These are phyloP conservation scores for Heptranchias perlo DNA, from an alignment of 2,113 vertebrate genomes.

Conservation along the genomic window DNA sequence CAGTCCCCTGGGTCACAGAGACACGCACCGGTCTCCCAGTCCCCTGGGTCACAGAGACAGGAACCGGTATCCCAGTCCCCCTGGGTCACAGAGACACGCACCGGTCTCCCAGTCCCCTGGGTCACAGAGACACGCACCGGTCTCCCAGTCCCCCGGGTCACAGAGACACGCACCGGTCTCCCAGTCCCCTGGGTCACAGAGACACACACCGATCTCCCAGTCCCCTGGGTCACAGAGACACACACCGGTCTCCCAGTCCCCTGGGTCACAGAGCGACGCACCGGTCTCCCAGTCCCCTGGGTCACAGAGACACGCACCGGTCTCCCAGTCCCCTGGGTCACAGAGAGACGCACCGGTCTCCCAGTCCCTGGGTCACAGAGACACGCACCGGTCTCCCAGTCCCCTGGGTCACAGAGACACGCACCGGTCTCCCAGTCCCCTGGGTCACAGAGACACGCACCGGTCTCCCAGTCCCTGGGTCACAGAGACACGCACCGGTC, in stretches of 20 bases:
- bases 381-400: neutral
- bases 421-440: too few species aligned
- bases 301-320: neutral
- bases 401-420: neutral
- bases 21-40: neutral
- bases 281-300: too few species aligned
- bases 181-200: neutral
- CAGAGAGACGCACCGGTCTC: neutral
- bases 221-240: neutral
- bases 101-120: too few species aligned
- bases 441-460: neutral
- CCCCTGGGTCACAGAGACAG: neutral
- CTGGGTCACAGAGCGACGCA: neutral
- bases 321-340: neutral
- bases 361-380: neutral
- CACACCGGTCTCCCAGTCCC: too few species aligned
- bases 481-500: neutral
- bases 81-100: neutral
- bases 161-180: neutral
- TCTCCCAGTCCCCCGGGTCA: neutral
- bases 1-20: neutral
- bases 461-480: too few species aligned
- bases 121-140: neutral
- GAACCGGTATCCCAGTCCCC: too few species aligned
- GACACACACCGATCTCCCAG: neutral